Evolutionary conservation across 2,113 vertebrate genomes (phyloP).

Genomic region (Tinamus guttatus): DNA sequence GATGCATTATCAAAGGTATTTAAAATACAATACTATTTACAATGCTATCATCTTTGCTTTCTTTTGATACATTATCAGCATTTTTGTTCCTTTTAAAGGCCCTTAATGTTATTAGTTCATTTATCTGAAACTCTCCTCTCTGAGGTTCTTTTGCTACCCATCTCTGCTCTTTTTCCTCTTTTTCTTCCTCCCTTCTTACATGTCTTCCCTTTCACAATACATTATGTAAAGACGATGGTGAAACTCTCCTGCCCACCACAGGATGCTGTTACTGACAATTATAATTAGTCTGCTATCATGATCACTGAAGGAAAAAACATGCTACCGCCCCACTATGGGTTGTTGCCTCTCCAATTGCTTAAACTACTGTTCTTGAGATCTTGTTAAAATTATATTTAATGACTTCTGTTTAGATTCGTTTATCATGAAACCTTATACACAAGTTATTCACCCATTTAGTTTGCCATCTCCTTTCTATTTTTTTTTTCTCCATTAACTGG

Average conservation of each 20-base stretch:
- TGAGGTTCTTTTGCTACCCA: neutral
- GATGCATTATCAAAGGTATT: neutral
- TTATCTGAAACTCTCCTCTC: neutral
- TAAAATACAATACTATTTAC: neutral
- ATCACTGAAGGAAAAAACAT: constrained; percentile 36
- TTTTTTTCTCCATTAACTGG: constrained; percentile 9
- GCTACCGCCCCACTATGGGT: constrained; percentile 62
- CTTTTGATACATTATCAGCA: neutral
- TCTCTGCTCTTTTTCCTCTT: neutral
- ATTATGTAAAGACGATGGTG: constrained; percentile 15
- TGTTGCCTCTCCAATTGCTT: constrained; percentile 74
- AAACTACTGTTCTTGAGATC: constrained; percentile 61
- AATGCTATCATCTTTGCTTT: neutral
- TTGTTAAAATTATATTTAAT: constrained; percentile 71
- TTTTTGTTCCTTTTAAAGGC: neutral
- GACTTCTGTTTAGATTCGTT: constrained; percentile 70
- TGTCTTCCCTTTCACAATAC: constrained; percentile 29
- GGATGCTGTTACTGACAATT: constrained; percentile 65
- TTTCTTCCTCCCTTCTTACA: neutral
- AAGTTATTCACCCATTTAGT: constrained; percentile 58
- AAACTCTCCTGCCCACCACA: constrained; percentile 40
- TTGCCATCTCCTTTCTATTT: constrained; percentile 21
- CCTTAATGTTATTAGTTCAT: neutral
- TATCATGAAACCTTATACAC: constrained; percentile 47
- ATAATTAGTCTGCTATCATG: constrained; percentile 18